Conservation (phyloP, 2,888 invertebrate genomes). For the Eurytoma californica region DNA sequence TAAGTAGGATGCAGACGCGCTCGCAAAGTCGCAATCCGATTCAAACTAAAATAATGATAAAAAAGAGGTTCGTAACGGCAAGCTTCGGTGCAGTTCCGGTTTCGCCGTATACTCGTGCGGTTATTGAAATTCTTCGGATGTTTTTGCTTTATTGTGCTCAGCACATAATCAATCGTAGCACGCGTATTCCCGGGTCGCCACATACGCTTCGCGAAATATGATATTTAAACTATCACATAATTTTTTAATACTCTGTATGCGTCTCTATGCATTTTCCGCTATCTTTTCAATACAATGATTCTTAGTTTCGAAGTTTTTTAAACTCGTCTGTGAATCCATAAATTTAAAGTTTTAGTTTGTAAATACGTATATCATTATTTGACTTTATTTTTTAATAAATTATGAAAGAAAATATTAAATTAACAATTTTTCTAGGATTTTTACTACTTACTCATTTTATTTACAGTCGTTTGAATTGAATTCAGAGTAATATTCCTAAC, state of each 20-base stretch:
- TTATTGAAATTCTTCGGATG: constrained; percentile 15
- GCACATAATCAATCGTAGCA: constrained; percentile 12
- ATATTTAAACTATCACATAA: background rate
- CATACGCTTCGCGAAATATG: background rate
- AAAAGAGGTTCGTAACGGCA: background rate
- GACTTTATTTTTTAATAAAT: no score
- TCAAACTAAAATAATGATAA: background rate
- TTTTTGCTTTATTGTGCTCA: constrained; percentile 20
- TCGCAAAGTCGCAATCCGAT: background rate
- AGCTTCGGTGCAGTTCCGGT: background rate
- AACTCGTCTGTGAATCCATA: background rate
- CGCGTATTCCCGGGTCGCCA: background rate
- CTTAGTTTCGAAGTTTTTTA: background rate
- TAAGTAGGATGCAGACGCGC: background rate
- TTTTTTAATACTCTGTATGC: background rate
- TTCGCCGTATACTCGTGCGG: background rate
- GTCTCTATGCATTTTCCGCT: constrained; percentile 1
- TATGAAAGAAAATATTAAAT: no score
- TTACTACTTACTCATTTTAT: no score
- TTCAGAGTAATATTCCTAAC: no score
- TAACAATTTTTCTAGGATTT: no score
- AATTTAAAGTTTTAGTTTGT: background rate
- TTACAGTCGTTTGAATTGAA: no score
- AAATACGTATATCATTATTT: no score
- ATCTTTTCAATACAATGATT: background rate